Conservation (phyloP, 2,888 invertebrate species). For the Aphidoletes aphidimyza region DNA sequence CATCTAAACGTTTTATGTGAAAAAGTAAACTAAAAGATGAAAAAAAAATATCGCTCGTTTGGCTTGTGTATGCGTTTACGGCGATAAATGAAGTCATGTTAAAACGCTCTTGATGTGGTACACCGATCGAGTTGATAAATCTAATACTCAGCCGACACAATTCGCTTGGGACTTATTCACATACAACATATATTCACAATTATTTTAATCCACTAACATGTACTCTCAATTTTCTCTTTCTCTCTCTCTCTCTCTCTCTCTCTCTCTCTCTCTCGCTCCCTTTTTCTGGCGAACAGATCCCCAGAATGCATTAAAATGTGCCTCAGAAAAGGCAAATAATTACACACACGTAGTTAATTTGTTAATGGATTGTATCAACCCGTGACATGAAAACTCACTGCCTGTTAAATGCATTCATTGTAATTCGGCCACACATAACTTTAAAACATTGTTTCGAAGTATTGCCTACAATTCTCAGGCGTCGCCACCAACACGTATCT, state of each 20-base stretch:
- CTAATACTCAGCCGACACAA: neutral
- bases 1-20: neutral
- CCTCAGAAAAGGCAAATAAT: neutral
- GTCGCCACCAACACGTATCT: too few species aligned
- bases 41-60: neutral
- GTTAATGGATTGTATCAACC: constrained; percentile 25
- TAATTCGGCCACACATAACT: too few species aligned
- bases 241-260: too few species aligned
- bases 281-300: too few species aligned
- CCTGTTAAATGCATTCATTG: too few species aligned
- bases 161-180: neutral
- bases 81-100: neutral
- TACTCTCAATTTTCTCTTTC: neutral
- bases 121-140: constrained; percentile 10
- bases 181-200: neutral
- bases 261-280: too few species aligned
- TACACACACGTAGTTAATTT: neutral
- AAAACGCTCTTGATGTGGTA: neutral
- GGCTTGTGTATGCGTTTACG: neutral
- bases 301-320: too few species aligned
- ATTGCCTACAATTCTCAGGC: too few species aligned
- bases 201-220: constrained; percentile 4
- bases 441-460: too few species aligned
- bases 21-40: neutral
- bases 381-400: too few species aligned